Evolutionary conservation across 2,797 vertebrate species (phyloP), one percentile per base, ranked within the genome.

Genomic region (Gymnocypris eckloni): DNA sequence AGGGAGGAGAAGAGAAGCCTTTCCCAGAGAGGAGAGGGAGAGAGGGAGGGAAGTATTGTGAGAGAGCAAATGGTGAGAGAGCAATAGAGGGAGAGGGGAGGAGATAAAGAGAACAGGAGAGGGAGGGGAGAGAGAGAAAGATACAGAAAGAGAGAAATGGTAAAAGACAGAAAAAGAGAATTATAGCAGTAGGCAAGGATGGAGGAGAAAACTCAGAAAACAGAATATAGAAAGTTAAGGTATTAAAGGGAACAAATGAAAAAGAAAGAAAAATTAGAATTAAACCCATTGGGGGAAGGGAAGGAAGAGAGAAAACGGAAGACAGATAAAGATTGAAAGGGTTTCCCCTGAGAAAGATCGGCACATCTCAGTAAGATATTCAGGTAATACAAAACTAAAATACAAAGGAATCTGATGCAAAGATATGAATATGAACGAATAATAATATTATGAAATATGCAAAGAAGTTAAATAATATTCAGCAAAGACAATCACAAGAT

Each of bases 101-200:
- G 86, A 84, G 79, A 85, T 70, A 82, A 73, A 85, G 75, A 56
- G 52, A 81, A 83, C 67, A 71, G 61, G 81, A 93, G 89, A 94
- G 94, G 93, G 93, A 92, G 93, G 92, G 92, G 92, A 90, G 56
- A 79, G 81, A 50, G 66, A 45, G 37, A 71, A 41, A 70, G 64
- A 64, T 48, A 78, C 37, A 87, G 69, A 86, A 66, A 86, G 70
- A 66, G 84, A 89, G 69, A 88, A 76, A 82, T 79, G 84, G 39
- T 73, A 82, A 80, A 87, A 79, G 33, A 78, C 85, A 72, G 81
- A 79, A 77, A 72, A 18, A n/a, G 54, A 64, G 28, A 56, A 59
- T 25, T 52, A 52, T 22, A 41, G 52, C 18, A 52, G 69, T 67
- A 88, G 75, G 83, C 84, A 82, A 89, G 59, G 87, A 90, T 82